Base-by-base conservation (phyloP, 1,140 invertebrate genomes). In the Drosophila elegans region DNA sequence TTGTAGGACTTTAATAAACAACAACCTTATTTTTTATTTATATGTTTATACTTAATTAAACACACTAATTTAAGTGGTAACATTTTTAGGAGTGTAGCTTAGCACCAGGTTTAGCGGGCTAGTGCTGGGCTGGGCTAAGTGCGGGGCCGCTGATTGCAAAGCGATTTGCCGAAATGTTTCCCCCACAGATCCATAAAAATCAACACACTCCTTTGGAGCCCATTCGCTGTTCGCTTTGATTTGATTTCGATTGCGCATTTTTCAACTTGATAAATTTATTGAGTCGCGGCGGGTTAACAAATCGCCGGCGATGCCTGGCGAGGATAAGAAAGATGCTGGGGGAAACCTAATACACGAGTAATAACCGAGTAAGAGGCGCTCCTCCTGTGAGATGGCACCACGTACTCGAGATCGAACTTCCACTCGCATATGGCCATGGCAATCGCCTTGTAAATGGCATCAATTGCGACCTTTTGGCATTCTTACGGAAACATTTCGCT, bases 381-480 rank as follows among this genome's bases (percentile, higher is more conserved):
- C 36, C 74, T 39, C 42, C 41, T 54, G 0, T 5, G 52, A 41
- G 53, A 66, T 29, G 41, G 69, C 66, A 72, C 48, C 63, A 67
- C 56, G 25, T 59, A 49, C 29, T 32, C 5, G 29, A 2, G 4
- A 10, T n/a, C 63, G 16, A 21, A 48, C 21, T 39, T 45, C 29
- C 36, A 13, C 16, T 41, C 39, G 27, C 32, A 62, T 49, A 48
- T 72, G 72, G 67, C 56, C 56, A 42, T 41, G 42, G 59, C 81
- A 57, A 85, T 85, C 68, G 82, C 29, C 78, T 83, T 73, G 75
- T 78, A 89, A 89, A 89, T 89, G 85, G 84, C 84, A 78, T 78
- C 84, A 80, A 89, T 89, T 89, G 84, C 84, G 84, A 89, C 80
- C 84, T 89, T 86, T 89, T 89, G 80, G 42, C 84, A 86, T 83